Percentiles rank a stretch among this genome's conserved stretches.
These are phyloP conservation scores for Tenebrosternarchus preto DNA, from an alignment of 2,113 vertebrate species.

Conservation along the genomic window DNA sequence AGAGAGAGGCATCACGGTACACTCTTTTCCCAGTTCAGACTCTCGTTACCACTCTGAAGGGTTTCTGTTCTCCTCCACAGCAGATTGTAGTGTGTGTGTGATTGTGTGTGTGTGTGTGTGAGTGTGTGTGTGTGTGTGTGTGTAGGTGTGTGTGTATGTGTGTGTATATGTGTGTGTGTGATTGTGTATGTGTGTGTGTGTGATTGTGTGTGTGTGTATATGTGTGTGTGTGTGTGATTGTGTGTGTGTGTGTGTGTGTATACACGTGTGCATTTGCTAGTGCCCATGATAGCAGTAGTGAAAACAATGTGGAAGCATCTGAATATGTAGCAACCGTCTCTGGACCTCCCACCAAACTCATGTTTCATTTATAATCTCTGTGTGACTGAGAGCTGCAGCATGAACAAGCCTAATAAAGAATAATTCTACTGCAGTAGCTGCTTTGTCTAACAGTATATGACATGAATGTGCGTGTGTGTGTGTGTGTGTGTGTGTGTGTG, in stretches of 20 bases:
- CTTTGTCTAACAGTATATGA: constrained; percentile 1
- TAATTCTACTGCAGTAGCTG: neutral
- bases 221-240: too few relatives aligned
- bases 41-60: neutral
- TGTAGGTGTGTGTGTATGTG: neutral
- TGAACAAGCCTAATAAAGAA: constrained; percentile 8
- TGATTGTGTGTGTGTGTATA: neutral
- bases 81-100: constrained; percentile 43
- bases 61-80: neutral
- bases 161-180: neutral
- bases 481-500: constrained; percentile 9
- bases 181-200: too few relatives aligned
- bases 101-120: too few relatives aligned
- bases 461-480: constrained; percentile 28
- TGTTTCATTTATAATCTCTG: constrained; percentile 25
- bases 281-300: neutral
- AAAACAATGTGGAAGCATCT: neutral
- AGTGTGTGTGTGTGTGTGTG: constrained; percentile 3
- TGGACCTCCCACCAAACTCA: constrained; percentile 21
- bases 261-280: neutral
- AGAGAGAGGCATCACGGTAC: constrained; percentile 28
- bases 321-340: neutral
- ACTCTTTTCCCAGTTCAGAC: neutral
- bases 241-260: neutral
- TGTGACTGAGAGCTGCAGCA: constrained; percentile 14